Evolutionary conservation across 2,888 invertebrate genomes (phyloP).

Genomic region (Meteorus colon): DNA sequence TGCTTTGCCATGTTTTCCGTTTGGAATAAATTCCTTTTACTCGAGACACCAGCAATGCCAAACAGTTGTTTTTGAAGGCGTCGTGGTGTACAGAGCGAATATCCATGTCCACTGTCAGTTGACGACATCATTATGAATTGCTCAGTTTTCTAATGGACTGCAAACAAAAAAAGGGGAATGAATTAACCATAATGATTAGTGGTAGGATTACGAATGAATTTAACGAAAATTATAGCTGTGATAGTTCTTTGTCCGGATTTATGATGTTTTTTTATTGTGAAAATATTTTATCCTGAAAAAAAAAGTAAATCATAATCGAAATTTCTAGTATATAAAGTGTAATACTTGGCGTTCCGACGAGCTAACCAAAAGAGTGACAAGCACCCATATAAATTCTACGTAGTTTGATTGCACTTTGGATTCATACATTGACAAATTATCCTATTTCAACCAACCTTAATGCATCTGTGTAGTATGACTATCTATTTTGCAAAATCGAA

Average conservation of each 20-base stretch:
- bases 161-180: background rate
- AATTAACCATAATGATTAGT: background rate
- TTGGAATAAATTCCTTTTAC: conserved; percentile 58
- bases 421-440: background rate
- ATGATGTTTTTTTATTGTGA: background rate
- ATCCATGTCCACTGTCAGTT: conserved; percentile 54
- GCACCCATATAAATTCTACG: background rate
- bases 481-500: too few species aligned
- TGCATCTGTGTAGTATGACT: background rate
- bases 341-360: conserved; percentile 11
- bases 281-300: background rate
- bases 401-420: background rate
- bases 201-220: background rate
- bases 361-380: conserved; percentile 26
- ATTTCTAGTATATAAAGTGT: too few species aligned
- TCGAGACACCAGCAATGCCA: conserved; percentile 50
- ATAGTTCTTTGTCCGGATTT: too few species aligned
- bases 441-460: background rate
- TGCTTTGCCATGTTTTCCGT: conserved; percentile 38
- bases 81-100: conserved; percentile 59
- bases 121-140: conserved; percentile 50
- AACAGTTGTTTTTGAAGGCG: conserved; percentile 60
- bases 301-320: background rate
- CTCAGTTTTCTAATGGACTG: background rate
- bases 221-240: background rate